phyloP scores from a whole-genome alignment of 2,888 invertebrate genomes.

The Andrena chrysosceles region DNA sequence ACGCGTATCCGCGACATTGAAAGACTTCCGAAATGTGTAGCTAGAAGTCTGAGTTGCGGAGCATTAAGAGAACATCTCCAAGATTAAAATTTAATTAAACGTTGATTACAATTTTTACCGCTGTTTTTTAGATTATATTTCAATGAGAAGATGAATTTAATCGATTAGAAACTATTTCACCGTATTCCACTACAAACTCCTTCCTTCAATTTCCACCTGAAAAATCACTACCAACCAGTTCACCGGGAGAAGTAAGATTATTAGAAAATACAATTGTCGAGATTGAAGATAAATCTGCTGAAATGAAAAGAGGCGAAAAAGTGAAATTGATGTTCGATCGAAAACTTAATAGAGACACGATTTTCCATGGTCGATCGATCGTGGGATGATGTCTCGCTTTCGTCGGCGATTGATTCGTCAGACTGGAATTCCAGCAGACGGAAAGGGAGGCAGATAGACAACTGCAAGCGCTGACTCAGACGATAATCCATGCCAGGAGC shows the following conservation, averaged over 20 bases:
- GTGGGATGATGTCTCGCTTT: constrained; percentile 38
- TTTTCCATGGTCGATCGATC: constrained; percentile 23
- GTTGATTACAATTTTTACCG: no score
- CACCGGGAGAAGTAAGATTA: no score
- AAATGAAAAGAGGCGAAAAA: no score
- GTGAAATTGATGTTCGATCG: neutral
- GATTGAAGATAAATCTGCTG: no score
- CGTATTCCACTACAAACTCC: no score
- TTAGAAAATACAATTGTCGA: no score
- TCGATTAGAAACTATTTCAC: no score
- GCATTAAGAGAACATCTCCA: neutral
- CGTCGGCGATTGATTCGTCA: constrained; percentile 52
- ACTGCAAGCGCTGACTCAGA: constrained; percentile 56
- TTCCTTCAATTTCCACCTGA: no score
- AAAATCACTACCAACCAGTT: no score
- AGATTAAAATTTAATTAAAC: no score
- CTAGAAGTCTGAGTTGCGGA: neutral
- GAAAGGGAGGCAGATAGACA: constrained; percentile 52
- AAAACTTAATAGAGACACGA: neutral
- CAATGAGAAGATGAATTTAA: no score
- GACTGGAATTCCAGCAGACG: constrained; percentile 56
- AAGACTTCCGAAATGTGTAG: neutral
- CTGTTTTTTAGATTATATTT: no score
- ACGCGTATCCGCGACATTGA: neutral
- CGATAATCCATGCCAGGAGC: constrained; percentile 58